These are phyloP conservation scores for Loris lydekkerianus DNA, from an alignment of 2,797 vertebrate genomes.

Conservation along the genomic window DNA sequence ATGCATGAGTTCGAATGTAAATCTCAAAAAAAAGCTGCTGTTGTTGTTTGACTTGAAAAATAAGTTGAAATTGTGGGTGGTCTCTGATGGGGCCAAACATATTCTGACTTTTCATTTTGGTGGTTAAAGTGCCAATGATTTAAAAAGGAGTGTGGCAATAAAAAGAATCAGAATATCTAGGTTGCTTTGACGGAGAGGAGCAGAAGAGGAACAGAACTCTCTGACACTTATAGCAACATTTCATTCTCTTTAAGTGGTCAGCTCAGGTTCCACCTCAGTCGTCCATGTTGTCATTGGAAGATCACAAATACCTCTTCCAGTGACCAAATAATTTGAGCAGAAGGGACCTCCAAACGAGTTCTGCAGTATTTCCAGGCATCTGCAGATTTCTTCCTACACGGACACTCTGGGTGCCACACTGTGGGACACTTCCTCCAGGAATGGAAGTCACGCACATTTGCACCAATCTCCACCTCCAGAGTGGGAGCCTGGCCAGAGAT, in stretches of 20 bases:
- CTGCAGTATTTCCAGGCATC: not conserved
- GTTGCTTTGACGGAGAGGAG: not conserved
- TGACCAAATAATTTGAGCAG: too few species aligned
- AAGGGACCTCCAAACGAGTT: not conserved
- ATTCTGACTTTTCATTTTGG: not conserved
- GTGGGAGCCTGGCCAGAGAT: not conserved
- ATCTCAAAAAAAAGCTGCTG: not conserved
- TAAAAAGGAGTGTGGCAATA: fast-evolving
- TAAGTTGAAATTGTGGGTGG: not conserved
- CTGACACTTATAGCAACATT: fast-evolving
- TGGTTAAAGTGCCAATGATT: not conserved
- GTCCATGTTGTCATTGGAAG: not conserved
- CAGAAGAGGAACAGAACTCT: not conserved
- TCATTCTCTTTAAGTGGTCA: not conserved
- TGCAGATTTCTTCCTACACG: not conserved
- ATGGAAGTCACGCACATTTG: not conserved
- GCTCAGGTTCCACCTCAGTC: not conserved
- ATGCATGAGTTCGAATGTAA: not conserved
- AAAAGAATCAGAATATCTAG: fast-evolving
- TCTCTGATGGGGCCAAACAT: not conserved
- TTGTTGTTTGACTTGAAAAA: not conserved
- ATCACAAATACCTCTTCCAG: not conserved
- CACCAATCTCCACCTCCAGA: not conserved
- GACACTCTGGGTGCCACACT: fast-evolving
- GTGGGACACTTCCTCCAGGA: not conserved